Base-by-base conservation (phyloP, 2,888 invertebrate species). In the Reticulitermes lucifugus region DNA sequence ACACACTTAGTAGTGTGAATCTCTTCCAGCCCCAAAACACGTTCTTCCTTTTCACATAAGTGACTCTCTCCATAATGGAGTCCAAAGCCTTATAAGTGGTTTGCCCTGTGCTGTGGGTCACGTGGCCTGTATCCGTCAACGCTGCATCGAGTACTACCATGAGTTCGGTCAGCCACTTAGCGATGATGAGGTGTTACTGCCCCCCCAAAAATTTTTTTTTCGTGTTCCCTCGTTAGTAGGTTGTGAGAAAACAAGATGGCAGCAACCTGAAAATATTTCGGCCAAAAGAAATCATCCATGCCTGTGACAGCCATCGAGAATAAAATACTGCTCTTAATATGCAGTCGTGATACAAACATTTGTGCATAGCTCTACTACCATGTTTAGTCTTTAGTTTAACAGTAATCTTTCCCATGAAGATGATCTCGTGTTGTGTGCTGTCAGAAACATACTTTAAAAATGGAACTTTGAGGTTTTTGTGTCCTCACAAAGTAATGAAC, bases 201-300 rank as follows among this genome's bases (percentile, higher is more conserved):
- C 73, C 73, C 22, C 41, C 41, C 41, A 35, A 73, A 73, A 41
- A 18, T 35, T 21, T 73, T 22, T 4, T 22, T n/a, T 65, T n/a
- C 65, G 2, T 65, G 65, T 73, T 41, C 41, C 41, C 41, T 73
- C 41, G 73, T 73, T 73, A 73, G 73, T 29, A 73, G 41, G 10
- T 73, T 73, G 73, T 73, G 73, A 73, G 73, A 73, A 73, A 73
- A 73, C 73, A 71, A 71, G 35, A 35, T 71, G 71, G 29, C 71
- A 73, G 73, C 73, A 29, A 41, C 41, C 41, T 65, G 65, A 25
- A n/a, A n/a, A 65, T 65, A n/a, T 65, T n/a, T 25, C n/a, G 7
- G 65, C 1, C 65, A 65, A 55, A 55, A 18, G 14, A 55, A 55
- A 55, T 1, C 55, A 2, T 55, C 55, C 18, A 55, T 18, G 12